These are phyloP conservation scores for Melanotaenia boesemani DNA, from an alignment of 2,797 vertebrate genomes.

Conservation along the genomic window DNA sequence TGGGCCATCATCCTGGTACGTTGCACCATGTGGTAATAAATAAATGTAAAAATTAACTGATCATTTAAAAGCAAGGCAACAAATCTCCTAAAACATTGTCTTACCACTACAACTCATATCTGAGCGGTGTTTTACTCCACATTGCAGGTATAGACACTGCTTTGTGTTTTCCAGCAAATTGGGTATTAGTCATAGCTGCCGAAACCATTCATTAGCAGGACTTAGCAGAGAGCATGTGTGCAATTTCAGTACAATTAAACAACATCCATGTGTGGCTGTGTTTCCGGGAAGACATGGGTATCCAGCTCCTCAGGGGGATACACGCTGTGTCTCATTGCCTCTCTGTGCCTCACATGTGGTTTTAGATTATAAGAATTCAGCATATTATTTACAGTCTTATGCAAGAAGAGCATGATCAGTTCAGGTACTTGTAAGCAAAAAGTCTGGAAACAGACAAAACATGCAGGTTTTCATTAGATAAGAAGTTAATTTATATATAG, in stretches of 20 bases:
- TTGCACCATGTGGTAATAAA: constrained; percentile 43
- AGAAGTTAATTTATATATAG: constrained; percentile 12
- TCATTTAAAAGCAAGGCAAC: constrained; percentile 42
- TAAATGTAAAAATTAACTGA: constrained; percentile 19
- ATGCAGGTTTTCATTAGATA: constrained; percentile 12
- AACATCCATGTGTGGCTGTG: constrained; percentile 68
- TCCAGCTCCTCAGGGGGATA: constrained; percentile 63
- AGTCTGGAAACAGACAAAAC: constrained; percentile 27
- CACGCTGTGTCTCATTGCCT: constrained; percentile 59
- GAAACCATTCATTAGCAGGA: constrained; percentile 66
- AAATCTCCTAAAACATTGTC: constrained; percentile 34
- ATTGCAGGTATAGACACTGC: constrained; percentile 49
- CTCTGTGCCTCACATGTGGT: constrained; percentile 65
- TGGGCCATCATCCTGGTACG: constrained; percentile 88
- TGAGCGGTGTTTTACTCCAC: constrained; percentile 28
- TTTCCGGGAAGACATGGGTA: constrained; percentile 78
- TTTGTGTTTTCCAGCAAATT: constrained; percentile 39
- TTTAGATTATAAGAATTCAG: constrained; percentile 46
- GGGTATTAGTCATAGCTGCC: constrained; percentile 56
- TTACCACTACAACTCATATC: constrained; percentile 44
- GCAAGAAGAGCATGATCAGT: constrained; percentile 32
- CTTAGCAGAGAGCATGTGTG: constrained; percentile 57
- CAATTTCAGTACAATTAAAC: constrained; percentile 65
- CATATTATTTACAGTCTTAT: constrained; percentile 50
- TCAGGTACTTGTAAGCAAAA: constrained; percentile 24